Conservation (phyloP, 2,113 vertebrate species). For the Panthera leo region DNA sequence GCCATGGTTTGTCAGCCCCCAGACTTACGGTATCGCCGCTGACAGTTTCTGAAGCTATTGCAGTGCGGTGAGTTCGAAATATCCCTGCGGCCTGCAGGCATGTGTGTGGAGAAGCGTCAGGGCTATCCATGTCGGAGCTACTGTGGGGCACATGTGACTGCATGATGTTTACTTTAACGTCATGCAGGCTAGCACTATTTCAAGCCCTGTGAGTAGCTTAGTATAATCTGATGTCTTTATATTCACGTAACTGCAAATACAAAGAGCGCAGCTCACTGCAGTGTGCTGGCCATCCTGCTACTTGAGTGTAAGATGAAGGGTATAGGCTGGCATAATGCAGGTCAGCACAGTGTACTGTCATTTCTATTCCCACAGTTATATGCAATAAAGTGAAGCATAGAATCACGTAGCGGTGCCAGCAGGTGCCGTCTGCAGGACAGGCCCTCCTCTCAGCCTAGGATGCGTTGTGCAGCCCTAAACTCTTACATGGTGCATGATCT, state of each 20-base stretch:
- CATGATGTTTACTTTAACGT: neutral
- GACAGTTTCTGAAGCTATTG: neutral
- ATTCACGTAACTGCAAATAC: neutral
- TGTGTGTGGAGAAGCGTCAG: accelerated
- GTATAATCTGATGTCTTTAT: neutral
- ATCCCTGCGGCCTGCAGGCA: neutral
- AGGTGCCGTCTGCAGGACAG: neutral
- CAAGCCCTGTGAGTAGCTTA: neutral
- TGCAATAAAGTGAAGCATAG: neutral
- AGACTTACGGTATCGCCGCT: neutral
- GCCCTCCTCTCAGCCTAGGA: neutral
- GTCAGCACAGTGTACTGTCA: neutral
- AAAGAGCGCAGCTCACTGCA: neutral
- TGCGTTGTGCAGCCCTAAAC: neutral
- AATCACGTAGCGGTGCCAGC: neutral
- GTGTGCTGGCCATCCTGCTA: neutral
- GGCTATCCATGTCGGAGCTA: no score
- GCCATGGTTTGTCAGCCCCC: neutral
- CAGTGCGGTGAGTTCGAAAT: neutral
- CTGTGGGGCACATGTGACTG: no score
- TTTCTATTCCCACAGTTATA: neutral
- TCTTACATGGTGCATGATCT: neutral
- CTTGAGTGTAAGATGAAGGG: neutral
- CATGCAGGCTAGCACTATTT: neutral
- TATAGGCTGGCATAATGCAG: neutral